These are phyloP conservation scores for Mesaphorura yosii DNA, from an alignment of 1,140 invertebrate species.

Conservation along the genomic window DNA sequence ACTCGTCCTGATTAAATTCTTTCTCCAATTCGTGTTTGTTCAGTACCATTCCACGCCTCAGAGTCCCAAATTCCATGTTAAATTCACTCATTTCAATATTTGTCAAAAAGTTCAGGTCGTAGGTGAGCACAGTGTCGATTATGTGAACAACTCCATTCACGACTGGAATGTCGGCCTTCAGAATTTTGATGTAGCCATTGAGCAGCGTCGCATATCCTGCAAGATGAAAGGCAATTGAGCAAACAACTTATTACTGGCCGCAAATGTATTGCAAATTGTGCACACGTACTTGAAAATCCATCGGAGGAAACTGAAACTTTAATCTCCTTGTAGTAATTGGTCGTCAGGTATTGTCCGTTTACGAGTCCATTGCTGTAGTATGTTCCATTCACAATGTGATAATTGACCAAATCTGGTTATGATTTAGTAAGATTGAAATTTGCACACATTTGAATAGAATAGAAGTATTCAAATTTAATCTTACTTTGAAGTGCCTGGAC, in stretches of 20 bases:
- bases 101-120: conserved; percentile 2
- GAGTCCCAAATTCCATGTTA: conserved; percentile 7
- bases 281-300: conserved; percentile 24
- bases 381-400: conserved; percentile 30
- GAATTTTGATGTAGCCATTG: conserved; percentile 33
- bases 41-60: background rate
- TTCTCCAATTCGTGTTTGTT: background rate
- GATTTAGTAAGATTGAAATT: too few relatives aligned
- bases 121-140: conserved; percentile 23
- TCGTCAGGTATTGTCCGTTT: conserved; percentile 22
- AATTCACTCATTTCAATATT: conserved; percentile 10
- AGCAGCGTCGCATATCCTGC: conserved; percentile 30
- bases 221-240: conserved; percentile 3
- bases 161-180: conserved; percentile 32
- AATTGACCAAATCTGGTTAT: conserved; percentile 26
- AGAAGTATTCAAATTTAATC: background rate
- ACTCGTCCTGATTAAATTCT: too few relatives aligned
- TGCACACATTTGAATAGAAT: too few relatives aligned
- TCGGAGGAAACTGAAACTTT: conserved; percentile 18
- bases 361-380: conserved; percentile 24
- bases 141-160: conserved; percentile 33
- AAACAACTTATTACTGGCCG: background rate
- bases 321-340: conserved; percentile 26
- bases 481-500: conserved; percentile 10
- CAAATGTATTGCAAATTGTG: background rate